Conservation (phyloP, 53 echinoderm and acorn worm genomes). For the Patiria pectinifera region DNA sequence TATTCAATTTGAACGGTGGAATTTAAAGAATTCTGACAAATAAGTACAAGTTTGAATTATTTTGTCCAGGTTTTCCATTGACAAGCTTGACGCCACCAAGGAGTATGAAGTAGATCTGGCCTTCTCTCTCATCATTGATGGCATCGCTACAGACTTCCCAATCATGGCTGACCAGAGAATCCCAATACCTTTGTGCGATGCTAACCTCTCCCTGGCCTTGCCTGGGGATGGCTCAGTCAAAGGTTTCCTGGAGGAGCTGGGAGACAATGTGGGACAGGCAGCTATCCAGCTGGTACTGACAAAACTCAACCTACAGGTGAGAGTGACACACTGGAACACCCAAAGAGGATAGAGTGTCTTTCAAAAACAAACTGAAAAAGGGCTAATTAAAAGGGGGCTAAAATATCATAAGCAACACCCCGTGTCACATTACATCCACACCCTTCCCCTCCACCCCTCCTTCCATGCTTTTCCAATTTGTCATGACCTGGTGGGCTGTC, state of each 20-base stretch:
- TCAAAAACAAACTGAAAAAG: background rate
- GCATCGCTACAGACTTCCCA: constrained; percentile 1
- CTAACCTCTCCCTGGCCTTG: constrained; percentile 8
- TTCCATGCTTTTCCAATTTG: too few relatives aligned
- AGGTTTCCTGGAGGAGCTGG: constrained; percentile 31
- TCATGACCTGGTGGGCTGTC: too few relatives aligned
- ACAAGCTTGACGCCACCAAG: constrained; percentile 41
- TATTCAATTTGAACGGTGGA: too few relatives aligned
- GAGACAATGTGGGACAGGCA: constrained; percentile 43
- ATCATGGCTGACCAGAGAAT: constrained; percentile 20
- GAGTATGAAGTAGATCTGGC: constrained; percentile 38
- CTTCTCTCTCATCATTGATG: constrained; percentile 25
- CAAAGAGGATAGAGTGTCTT: too few relatives aligned
- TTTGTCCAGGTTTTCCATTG: constrained; percentile 28
- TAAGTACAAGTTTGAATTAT: too few relatives aligned
- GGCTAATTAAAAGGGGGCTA: too few relatives aligned
- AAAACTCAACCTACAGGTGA: background rate
- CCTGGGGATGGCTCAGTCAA: constrained; percentile 38
- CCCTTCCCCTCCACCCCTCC: too few relatives aligned
- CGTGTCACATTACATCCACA: too few relatives aligned
- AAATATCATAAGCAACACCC: too few relatives aligned
- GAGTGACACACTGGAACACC: too few relatives aligned
- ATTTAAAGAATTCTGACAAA: too few relatives aligned
- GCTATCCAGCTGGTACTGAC: constrained; percentile 34
- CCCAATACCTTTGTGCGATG: constrained; percentile 28